Conservation (phyloP, 2,113 vertebrate genomes). For the Myotis davidii region DNA sequence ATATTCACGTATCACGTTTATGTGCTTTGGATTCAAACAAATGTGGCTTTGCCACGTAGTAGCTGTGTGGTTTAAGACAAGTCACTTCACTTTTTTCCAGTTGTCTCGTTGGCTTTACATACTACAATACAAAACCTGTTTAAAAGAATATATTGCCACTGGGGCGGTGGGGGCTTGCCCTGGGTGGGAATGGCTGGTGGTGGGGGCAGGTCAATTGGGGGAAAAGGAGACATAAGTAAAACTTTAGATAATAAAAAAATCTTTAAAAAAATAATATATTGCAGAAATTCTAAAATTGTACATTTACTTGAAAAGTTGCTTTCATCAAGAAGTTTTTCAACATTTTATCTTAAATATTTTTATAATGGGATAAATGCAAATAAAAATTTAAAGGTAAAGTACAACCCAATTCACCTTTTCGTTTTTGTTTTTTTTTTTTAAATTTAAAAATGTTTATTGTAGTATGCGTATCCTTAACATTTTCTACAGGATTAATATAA, state of each 20-base stretch:
- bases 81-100: no score
- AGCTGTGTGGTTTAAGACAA: no score
- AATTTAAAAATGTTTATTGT: background rate
- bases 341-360: conserved; percentile 58
- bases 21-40: no score
- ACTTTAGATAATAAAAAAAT: no score
- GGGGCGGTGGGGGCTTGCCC: no score
- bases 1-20: no score
- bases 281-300: conserved; percentile 67
- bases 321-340: conserved; percentile 12
- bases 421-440: background rate
- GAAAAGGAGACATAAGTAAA: no score
- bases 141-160: conserved; percentile 65
- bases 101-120: conserved; percentile 18
- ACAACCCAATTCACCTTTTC: conserved; percentile 59
- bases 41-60: no score
- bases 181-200: no score
- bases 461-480: conserved; percentile 62
- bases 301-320: conserved; percentile 49
- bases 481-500: conserved; percentile 50
- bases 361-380: conserved; percentile 49
- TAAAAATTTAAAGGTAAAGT: conserved; percentile 53
- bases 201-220: no score
- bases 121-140: conserved; percentile 52
- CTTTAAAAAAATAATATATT: conserved; percentile 60